phyloP scores from a whole-genome alignment of 2,888 invertebrate species.

The Rhorus exstirpatorius region DNA sequence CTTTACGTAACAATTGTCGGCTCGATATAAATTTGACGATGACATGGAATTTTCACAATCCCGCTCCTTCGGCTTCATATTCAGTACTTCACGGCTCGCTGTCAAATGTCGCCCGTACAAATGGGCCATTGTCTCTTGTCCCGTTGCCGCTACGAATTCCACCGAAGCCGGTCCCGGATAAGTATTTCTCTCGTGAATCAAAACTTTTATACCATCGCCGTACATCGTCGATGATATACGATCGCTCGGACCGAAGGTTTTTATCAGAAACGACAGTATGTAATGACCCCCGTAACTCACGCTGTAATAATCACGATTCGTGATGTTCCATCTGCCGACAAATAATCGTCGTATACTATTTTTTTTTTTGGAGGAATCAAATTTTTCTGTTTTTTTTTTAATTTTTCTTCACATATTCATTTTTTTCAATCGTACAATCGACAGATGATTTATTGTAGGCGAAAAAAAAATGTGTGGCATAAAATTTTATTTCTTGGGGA shows the following conservation, averaged over 20 bases:
- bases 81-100: slow-evolving; percentile 74
- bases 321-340: slow-evolving; percentile 61
- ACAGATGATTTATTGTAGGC: no score
- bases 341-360: background rate
- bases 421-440: no score
- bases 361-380: background rate
- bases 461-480: no score
- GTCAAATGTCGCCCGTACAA: slow-evolving; percentile 71
- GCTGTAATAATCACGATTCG: slow-evolving; percentile 59
- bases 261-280: slow-evolving; percentile 75
- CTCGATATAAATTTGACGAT: slow-evolving; percentile 71
- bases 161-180: slow-evolving; percentile 77
- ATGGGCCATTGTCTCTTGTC: slow-evolving; percentile 74
- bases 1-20: slow-evolving; percentile 82
- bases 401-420: no score
- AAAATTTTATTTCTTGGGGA: no score
- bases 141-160: slow-evolving; percentile 73
- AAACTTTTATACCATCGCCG: slow-evolving; percentile 78
- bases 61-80: slow-evolving; percentile 71
- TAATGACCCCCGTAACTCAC: slow-evolving; percentile 73
- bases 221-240: slow-evolving; percentile 73
- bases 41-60: slow-evolving; percentile 77
- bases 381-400: background rate
- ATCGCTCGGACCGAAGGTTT: slow-evolving; percentile 67
- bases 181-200: slow-evolving; percentile 81